Conservation (phyloP, 2,888 invertebrate species). For the Agrochola macilenta region DNA sequence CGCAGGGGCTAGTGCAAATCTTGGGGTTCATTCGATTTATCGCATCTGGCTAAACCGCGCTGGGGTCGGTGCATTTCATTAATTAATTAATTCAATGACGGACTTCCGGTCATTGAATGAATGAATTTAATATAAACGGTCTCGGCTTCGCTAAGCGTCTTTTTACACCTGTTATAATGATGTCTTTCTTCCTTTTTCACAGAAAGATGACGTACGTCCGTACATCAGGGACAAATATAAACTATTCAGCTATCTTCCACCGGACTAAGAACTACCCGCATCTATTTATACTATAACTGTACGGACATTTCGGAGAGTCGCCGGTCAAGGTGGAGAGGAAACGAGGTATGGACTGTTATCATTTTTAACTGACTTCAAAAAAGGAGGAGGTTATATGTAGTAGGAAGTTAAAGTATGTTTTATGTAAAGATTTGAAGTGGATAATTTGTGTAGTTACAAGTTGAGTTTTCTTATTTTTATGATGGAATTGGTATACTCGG, state of each 20-base stretch:
- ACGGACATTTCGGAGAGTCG: conserved; percentile 46
- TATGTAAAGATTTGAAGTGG: not conserved
- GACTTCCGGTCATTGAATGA: no score
- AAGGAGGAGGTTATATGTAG: no score
- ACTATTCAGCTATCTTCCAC: conserved; percentile 96
- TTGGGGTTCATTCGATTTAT: no score
- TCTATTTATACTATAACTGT: conserved; percentile 38
- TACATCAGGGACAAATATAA: conserved; percentile 97
- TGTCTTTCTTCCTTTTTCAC: conserved; percentile 66
- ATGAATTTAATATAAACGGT: no score
- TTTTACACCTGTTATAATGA: no score
- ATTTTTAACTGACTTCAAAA: not conserved
- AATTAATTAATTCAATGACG: no score
- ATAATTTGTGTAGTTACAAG: not conserved
- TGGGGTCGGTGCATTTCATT: no score
- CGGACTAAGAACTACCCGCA: conserved; percentile 91
- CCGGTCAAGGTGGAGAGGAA: conserved; percentile 5
- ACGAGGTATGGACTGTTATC: conserved; percentile 23
- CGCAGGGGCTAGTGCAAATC: no score
- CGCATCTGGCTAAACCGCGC: no score
- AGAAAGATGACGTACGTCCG: conserved; percentile 98
- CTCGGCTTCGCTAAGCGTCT: no score
- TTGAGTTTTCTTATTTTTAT: not conserved
- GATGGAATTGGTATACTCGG: not conserved
- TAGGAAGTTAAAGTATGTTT: not conserved